phyloP scores from a whole-genome alignment of 2,113 vertebrate genomes.

The Eolophus roseicapilla region DNA sequence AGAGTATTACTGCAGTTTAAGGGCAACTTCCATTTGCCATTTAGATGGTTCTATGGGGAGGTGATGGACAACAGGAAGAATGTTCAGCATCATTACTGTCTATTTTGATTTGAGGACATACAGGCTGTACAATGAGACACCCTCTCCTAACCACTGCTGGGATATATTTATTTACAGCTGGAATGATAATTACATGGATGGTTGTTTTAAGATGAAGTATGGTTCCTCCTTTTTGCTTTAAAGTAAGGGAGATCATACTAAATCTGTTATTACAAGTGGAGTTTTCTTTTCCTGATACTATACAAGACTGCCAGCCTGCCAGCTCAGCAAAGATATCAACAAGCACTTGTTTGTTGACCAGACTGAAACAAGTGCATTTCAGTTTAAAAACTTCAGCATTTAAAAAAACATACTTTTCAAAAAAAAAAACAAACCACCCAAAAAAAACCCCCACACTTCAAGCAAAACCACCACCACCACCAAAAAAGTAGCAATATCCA shows the following conservation, averaged over 20 bases:
- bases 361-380: not conserved
- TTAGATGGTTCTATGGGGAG: not conserved
- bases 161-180: slow-evolving; percentile 74
- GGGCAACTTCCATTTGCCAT: not conserved
- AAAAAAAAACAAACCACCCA: not conserved
- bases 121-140: slow-evolving; percentile 25
- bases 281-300: slow-evolving; percentile 53
- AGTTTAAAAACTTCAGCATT: not conserved
- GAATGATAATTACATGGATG: slow-evolving; percentile 73
- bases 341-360: slow-evolving; percentile 34
- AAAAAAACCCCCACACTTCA: not conserved
- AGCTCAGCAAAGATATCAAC: slow-evolving; percentile 63
- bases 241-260: slow-evolving; percentile 60
- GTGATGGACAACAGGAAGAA: not conserved
- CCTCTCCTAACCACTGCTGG: slow-evolving; percentile 51
- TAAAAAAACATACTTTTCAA: not conserved
- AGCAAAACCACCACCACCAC: not conserved
- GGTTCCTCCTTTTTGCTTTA: slow-evolving; percentile 58
- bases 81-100: not conserved
- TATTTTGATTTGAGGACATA: slow-evolving; percentile 44
- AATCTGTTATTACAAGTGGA: slow-evolving; percentile 73
- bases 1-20: not conserved
- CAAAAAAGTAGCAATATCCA: not conserved
- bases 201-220: slow-evolving; percentile 59
- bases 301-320: slow-evolving; percentile 56